Evolutionary conservation across 2,888 invertebrate species (phyloP).

Genomic region (Thera obeliscata): DNA sequence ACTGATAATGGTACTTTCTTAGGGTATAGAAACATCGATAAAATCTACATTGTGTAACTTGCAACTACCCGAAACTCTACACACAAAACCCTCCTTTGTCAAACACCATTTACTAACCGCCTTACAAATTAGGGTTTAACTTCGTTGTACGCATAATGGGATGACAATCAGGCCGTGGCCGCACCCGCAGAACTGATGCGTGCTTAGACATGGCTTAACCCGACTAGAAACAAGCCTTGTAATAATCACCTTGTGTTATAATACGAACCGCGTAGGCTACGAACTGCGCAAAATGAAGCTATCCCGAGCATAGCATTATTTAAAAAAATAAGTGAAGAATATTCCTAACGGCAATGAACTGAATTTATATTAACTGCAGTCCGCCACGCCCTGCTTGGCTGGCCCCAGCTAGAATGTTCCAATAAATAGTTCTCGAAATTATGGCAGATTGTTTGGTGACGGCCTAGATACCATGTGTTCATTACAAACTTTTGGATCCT

Average conservation of each 20-base stretch:
- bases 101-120: slow-evolving; percentile 41
- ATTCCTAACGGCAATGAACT: slow-evolving; percentile 48
- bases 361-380: slow-evolving; percentile 50
- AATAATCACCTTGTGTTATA: slow-evolving; percentile 6
- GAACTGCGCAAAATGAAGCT: neutral
- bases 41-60: slow-evolving; percentile 37
- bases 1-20: neutral
- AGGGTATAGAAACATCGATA: slow-evolving; percentile 45
- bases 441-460: slow-evolving; percentile 38
- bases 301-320: slow-evolving; percentile 16
- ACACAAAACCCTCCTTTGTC: slow-evolving; percentile 42
- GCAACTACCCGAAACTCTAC: slow-evolving; percentile 41
- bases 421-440: slow-evolving; percentile 49
- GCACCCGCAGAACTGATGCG: slow-evolving; percentile 5
- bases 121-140: slow-evolving; percentile 35
- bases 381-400: slow-evolving; percentile 47
- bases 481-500: slow-evolving; percentile 47
- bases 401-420: slow-evolving; percentile 43
- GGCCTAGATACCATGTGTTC: slow-evolving; percentile 45
- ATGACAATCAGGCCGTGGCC: neutral
- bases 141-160: slow-evolving; percentile 20
- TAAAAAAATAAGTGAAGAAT: slow-evolving; percentile 52
- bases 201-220: slow-evolving; percentile 10
- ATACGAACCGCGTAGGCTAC: slow-evolving; percentile 4
- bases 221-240: slow-evolving; percentile 5